Conservation (phyloP, 2,888 invertebrate species). For the Thecophora atra region DNA sequence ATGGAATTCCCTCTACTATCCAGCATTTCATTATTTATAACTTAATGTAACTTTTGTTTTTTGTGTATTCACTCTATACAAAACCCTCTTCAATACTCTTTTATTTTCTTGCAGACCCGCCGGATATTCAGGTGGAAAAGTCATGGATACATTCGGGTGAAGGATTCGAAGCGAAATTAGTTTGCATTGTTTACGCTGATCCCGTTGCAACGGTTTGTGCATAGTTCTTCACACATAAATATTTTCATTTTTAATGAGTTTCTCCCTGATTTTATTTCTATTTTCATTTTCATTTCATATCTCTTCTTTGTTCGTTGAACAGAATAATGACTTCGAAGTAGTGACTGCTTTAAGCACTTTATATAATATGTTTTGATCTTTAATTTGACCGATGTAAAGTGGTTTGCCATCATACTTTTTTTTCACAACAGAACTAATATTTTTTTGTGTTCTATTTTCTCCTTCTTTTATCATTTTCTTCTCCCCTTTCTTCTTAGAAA, state of each 20-base stretch:
- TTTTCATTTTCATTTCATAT: too few relatives aligned
- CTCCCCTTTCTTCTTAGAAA: background rate
- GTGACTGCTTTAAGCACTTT: too few relatives aligned
- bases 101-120: conserved; percentile 69
- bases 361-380: too few relatives aligned
- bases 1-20: background rate
- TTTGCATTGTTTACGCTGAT: conserved; percentile 76
- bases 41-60: background rate
- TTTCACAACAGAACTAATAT: too few relatives aligned
- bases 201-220: conserved; percentile 73
- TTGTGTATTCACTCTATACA: background rate
- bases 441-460: too few relatives aligned
- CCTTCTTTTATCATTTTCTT: too few relatives aligned
- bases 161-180: conserved; percentile 74
- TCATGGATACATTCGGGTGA: conserved; percentile 78
- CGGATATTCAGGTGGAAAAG: conserved; percentile 75
- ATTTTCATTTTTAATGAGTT: background rate
- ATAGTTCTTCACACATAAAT: background rate
- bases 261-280: too few relatives aligned
- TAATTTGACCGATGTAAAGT: too few relatives aligned
- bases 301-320: too few relatives aligned
- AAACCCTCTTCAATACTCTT: background rate
- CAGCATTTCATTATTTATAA: conserved; percentile 1
- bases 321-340: too few relatives aligned
- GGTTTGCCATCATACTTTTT: too few relatives aligned